These are phyloP conservation scores for Hiodon tergisus DNA, from an alignment of 2,113 vertebrate genomes.

Conservation along the genomic window DNA sequence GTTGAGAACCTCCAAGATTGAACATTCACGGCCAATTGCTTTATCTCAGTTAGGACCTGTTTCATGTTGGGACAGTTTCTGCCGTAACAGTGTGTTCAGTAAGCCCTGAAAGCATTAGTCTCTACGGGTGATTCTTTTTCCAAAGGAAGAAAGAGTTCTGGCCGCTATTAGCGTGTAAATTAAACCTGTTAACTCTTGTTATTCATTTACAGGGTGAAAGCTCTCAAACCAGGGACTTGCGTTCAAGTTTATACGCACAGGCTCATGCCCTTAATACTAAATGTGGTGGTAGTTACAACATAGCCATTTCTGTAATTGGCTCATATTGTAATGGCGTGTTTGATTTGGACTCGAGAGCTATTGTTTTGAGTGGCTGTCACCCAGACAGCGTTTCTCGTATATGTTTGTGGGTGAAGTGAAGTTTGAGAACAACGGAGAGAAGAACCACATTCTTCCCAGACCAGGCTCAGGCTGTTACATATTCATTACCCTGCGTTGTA, in stretches of 20 bases:
- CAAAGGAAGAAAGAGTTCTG: neutral
- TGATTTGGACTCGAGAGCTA: slow-evolving; percentile 1
- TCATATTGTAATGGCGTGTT: slow-evolving; percentile 2
- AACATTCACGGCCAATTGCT: too few species aligned
- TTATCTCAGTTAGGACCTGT: too few species aligned
- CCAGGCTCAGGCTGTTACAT: neutral
- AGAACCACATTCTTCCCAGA: too few species aligned
- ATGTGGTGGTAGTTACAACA: neutral
- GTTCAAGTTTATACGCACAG: slow-evolving; percentile 1
- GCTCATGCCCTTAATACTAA: neutral
- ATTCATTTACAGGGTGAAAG: slow-evolving; percentile 6
- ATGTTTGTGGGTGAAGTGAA: slow-evolving; percentile 3
- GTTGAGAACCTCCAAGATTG: too few species aligned
- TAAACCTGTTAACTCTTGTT: slow-evolving; percentile 12
- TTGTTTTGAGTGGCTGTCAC: slow-evolving; percentile 20
- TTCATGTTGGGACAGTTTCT: too few species aligned
- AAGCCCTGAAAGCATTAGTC: too few species aligned
- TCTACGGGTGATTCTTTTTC: neutral
- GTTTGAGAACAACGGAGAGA: too few species aligned
- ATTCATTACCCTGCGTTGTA: slow-evolving; percentile 26
- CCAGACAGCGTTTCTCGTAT: neutral
- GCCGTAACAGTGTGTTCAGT: too few species aligned
- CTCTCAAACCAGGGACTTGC: neutral
- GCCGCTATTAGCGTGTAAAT: neutral
- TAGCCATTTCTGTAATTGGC: slow-evolving; percentile 18